A percentile compares a stretch with the other conserved stretches of the same genome.
phyloP scores from a whole-genome alignment of 2,797 vertebrate genomes.

The Gallirallus australis region DNA sequence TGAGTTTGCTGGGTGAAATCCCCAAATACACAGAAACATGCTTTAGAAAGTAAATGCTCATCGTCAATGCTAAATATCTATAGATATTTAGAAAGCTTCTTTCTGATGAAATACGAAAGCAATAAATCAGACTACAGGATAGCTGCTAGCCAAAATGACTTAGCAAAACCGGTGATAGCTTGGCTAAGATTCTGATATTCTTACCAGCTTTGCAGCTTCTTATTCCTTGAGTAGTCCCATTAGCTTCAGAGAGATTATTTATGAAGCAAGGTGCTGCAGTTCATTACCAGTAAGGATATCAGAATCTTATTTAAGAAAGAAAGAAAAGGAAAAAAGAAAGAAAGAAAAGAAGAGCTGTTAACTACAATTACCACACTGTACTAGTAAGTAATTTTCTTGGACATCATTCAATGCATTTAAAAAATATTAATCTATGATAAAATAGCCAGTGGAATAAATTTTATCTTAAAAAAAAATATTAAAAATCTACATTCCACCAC shows the following conservation, averaged over 20 bases:
- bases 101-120: neutral
- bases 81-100: neutral
- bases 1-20: neutral
- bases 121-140: neutral
- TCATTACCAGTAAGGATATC: slow-evolving; percentile 42
- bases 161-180: neutral
- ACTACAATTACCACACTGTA: slow-evolving; percentile 22
- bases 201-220: slow-evolving; percentile 14
- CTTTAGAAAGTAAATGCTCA: neutral
- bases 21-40: neutral
- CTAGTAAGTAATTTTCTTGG: neutral
- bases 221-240: neutral
- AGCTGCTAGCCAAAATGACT: neutral
- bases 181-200: slow-evolving; percentile 36
- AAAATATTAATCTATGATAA: neutral
- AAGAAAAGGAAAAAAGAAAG: neutral
- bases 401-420: slow-evolving; percentile 10
- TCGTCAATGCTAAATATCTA: neutral
- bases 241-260: slow-evolving; percentile 34
- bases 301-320: slow-evolving; percentile 22
- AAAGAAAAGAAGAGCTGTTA: neutral
- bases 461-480: neutral
- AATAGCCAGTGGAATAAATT: slow-evolving; percentile 10
- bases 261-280: slow-evolving; percentile 21
- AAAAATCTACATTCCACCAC: neutral